A percentile compares a stretch with the other conserved stretches of the same genome.
phyloP scores from a whole-genome alignment of 2,113 vertebrate species.

The Macrotis lagotis region DNA sequence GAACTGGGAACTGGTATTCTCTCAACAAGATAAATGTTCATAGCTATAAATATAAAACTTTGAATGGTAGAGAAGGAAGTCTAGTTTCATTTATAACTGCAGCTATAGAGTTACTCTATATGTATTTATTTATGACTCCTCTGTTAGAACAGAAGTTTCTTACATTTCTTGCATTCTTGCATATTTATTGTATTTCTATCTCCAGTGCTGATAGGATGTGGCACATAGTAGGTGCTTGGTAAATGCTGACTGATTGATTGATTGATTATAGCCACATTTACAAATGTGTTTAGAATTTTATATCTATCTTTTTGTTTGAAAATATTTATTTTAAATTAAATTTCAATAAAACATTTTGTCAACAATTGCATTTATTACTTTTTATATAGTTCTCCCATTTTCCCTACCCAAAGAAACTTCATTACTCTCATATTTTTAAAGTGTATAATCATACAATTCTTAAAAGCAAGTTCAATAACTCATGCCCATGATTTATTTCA shows the following conservation, averaged over 20 bases:
- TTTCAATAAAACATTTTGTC: neutral
- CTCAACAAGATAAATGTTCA: neutral
- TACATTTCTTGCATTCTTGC: neutral
- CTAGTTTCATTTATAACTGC: neutral
- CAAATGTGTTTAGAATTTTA: neutral
- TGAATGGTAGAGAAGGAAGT: neutral
- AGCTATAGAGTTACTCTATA: neutral
- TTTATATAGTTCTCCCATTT: neutral
- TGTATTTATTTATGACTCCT: neutral
- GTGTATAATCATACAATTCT: neutral
- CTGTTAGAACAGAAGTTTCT: neutral
- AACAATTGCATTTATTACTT: neutral
- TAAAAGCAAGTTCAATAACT: constrained; percentile 14
- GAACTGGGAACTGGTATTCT: constrained; percentile 5
- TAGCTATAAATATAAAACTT: constrained; percentile 21
- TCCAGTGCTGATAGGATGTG: neutral
- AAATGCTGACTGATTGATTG: neutral
- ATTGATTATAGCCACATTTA: neutral
- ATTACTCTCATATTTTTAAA: neutral
- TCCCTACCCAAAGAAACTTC: neutral
- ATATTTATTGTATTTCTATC: neutral
- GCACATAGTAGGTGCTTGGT: neutral
- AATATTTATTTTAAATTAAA: neutral
- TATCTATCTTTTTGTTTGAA: neutral
- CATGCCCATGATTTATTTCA: neutral